Evolutionary conservation across 2,888 invertebrate species (phyloP).

Genomic region (Thereva unica): DNA sequence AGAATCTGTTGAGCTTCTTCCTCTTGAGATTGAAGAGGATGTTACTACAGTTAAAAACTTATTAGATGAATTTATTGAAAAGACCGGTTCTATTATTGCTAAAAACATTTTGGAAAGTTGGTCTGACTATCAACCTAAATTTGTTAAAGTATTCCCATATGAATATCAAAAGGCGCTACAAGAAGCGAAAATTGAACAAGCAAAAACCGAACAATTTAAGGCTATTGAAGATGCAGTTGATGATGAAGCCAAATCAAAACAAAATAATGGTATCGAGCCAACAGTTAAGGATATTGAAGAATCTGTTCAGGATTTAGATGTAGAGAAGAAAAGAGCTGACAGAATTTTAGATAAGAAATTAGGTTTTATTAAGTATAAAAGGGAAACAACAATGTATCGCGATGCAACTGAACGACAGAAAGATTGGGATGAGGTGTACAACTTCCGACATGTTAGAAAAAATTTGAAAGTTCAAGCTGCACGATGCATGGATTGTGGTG

Average conservation of each 20-base stretch:
- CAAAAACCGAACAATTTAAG: constrained; percentile 46
- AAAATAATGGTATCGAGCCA: constrained; percentile 58
- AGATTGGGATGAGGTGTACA: constrained; percentile 98
- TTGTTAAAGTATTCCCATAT: constrained; percentile 96
- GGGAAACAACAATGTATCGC: constrained; percentile 86
- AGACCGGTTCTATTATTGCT: constrained; percentile 88
- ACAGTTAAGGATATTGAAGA: constrained; percentile 85
- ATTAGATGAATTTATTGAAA: constrained; percentile 80
- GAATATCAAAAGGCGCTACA: constrained; percentile 86
- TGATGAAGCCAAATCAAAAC: constrained; percentile 46
- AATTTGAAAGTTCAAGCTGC: constrained; percentile 91
- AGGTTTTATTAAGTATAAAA: constrained; percentile 95
- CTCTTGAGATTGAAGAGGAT: constrained; percentile 78
- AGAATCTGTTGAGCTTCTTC: constrained; percentile 92
- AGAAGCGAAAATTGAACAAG: constrained; percentile 51
- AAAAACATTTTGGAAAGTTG: constrained; percentile 76
- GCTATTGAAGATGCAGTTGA: constrained; percentile 52
- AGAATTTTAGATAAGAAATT: constrained; percentile 81
- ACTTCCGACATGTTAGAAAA: constrained; percentile 81
- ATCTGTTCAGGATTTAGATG: constrained; percentile 73
- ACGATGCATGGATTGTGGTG: constrained; percentile 98
- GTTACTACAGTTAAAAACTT: constrained; percentile 73
- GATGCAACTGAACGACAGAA: constrained; percentile 80
- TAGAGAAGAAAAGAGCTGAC: constrained; percentile 80
- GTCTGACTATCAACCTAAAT: constrained; percentile 75